phyloP scores from a whole-genome alignment of 2,113 vertebrate species.

The Silurus asotus region DNA sequence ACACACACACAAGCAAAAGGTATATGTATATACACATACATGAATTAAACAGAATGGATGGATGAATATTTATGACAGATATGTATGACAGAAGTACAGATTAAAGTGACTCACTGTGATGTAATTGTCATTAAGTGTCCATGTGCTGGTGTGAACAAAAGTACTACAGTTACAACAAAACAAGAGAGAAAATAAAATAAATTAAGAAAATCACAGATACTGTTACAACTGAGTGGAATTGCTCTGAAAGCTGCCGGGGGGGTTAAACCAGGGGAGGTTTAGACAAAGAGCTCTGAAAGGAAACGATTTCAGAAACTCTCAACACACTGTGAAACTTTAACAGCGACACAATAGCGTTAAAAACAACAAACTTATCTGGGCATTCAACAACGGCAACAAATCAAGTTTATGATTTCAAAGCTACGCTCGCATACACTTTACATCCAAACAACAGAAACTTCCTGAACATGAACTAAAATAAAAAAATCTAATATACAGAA shows the following conservation, averaged over 20 bases:
- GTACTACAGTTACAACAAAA: background rate
- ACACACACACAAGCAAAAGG: too few species aligned
- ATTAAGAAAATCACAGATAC: background rate
- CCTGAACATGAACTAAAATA: background rate
- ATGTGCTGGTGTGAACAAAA: background rate
- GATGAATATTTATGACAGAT: too few species aligned
- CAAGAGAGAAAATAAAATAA: background rate
- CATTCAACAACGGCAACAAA: background rate
- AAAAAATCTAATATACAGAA: background rate
- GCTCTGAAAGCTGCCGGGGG: background rate
- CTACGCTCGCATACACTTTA: background rate
- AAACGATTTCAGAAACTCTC: slow-evolving; percentile 4
- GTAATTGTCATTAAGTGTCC: too few species aligned
- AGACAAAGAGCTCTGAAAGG: background rate
- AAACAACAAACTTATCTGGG: slow-evolving; percentile 12
- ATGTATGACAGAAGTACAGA: too few species aligned
- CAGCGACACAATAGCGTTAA: slow-evolving; percentile 25
- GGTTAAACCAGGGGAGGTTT: too few species aligned
- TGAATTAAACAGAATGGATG: too few species aligned
- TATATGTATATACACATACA: too few species aligned
- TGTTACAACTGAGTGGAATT: background rate
- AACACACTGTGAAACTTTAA: background rate
- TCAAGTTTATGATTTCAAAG: background rate
- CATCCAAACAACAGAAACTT: background rate
- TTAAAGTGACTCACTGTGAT: too few species aligned